Conservation (phyloP, 92 coral and sea anemone species). For the Phenganax stokvisi region DNA sequence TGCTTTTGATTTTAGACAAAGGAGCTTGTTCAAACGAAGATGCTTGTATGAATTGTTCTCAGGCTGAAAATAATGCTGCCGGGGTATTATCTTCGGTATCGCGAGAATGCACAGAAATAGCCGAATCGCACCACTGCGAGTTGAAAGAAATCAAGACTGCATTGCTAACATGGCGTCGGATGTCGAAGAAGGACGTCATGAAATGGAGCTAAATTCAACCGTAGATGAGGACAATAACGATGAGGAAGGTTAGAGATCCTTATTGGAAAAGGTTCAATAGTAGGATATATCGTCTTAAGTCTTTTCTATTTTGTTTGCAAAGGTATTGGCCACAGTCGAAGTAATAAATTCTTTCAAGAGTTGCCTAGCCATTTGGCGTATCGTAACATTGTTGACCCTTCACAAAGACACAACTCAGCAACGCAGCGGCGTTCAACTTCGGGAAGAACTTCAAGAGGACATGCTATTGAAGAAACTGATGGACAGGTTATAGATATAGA, state of each 20-base stretch:
- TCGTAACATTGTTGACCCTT: not conserved
- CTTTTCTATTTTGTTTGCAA: not conserved
- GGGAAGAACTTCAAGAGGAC: not conserved
- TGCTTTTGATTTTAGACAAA: slow-evolving; percentile 18
- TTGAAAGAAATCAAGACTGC: not conserved
- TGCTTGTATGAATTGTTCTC: not conserved
- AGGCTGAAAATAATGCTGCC: slow-evolving; percentile 11
- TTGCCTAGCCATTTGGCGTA: slow-evolving; percentile 24
- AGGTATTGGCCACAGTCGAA: slow-evolving; percentile 27
- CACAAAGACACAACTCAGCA: not conserved
- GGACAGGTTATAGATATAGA: slow-evolving; percentile 35
- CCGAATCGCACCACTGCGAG: slow-evolving; percentile 13
- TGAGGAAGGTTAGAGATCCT: slow-evolving; percentile 1
- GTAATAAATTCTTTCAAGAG: slow-evolving; percentile 26
- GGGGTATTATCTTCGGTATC: slow-evolving; percentile 13
- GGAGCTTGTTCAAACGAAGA: not conserved
- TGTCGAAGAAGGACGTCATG: slow-evolving; percentile 12
- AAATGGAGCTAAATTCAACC: not conserved
- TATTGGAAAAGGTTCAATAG: no score
- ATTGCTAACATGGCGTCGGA: slow-evolving; percentile 20
- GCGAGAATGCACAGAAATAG: slow-evolving; percentile 18
- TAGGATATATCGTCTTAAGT: not conserved
- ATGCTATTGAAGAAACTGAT: not conserved
- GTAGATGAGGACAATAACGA: slow-evolving; percentile 9
- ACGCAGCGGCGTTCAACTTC: not conserved